Evolutionary conservation across 1,140 invertebrate genomes (phyloP), one percentile per base, ranked within the genome.

Genomic region (Teleopsis dalmanni): DNA sequence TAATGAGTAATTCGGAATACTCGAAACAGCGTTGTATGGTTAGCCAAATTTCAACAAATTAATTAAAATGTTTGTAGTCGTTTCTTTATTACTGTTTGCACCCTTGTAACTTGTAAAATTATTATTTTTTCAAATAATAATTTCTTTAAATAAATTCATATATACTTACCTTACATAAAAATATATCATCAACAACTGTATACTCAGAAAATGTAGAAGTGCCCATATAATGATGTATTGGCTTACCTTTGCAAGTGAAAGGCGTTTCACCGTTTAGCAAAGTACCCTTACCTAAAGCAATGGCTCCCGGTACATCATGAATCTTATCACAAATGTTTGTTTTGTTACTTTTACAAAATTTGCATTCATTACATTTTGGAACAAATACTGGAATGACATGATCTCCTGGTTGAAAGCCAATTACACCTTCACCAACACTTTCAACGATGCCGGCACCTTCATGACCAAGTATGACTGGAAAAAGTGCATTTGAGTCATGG

Each of bases 271-370:
- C 95, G 80, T 99, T 92, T 9, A 95, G 96, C 94, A 99, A 95
- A 0, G 96, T 66, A 35, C 90, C 90, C 68, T 84, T 78, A 1
- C 92, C 91, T 73, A 94, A 88, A 35, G 88, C 90, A 4, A 76
- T n/a, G n/a, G n/a, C n/a, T n/a, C n/a, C n/a, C n/a, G n/a, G n/a
- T n/a, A n/a, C n/a, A n/a, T n/a, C 47, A n/a, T 88, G 78, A 46
- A 99, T 95, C 74, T 93, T 96, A 57, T 88, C 82, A 65, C 97
- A 99, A 3, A 99, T 73, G 76, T 99, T 99, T 3, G 95, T 99
- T 72, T 98, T 98, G 0, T 85, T 80, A 51, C 85, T 95, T 51
- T 85, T 83, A 70, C 97, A 99, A 72, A 95, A 98, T 70, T 98
- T 95, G 74, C 97, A 99, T 6, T 93, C 84, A 33, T 84, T 78